These are phyloP conservation scores for Esox lucius DNA, from an alignment of 2,797 vertebrate species.

Conservation along the genomic window DNA sequence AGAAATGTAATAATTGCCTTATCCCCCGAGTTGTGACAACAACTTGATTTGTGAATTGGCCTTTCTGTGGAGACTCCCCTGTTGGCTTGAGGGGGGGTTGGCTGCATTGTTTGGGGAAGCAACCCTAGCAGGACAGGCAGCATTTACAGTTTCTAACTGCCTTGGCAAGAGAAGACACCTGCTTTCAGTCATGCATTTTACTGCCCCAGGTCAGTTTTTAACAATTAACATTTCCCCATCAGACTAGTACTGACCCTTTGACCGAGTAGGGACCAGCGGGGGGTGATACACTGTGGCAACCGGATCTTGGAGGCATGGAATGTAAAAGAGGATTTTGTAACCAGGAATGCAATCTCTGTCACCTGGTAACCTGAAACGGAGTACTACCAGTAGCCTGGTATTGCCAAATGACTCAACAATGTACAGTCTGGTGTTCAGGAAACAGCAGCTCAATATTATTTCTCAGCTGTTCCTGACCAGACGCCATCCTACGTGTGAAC, in stretches of 20 bases:
- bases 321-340: neutral
- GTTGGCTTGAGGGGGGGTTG: conserved; percentile 35
- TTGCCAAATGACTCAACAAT: conserved; percentile 13
- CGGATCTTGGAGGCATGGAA: neutral
- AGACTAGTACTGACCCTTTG: neutral
- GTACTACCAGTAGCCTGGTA: neutral
- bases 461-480: conserved; percentile 32
- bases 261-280: neutral
- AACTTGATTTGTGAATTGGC: conserved; percentile 46
- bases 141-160: neutral
- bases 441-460: conserved; percentile 23
- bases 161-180: neutral
- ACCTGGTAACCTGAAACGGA: neutral
- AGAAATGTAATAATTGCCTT: conserved; percentile 38
- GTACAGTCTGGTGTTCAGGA: conserved; percentile 22
- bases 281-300: neutral
- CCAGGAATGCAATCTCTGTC: neutral
- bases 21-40: conserved; percentile 44
- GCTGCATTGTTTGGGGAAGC: neutral
- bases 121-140: neutral
- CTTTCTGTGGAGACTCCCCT: conserved; percentile 20
- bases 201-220: neutral
- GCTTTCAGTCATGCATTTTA: neutral
- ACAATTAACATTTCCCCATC: neutral
- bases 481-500: conserved; percentile 38